Evolutionary conservation across 1,140 invertebrate genomes (phyloP).

Genomic region (Babylonia areolata): DNA sequence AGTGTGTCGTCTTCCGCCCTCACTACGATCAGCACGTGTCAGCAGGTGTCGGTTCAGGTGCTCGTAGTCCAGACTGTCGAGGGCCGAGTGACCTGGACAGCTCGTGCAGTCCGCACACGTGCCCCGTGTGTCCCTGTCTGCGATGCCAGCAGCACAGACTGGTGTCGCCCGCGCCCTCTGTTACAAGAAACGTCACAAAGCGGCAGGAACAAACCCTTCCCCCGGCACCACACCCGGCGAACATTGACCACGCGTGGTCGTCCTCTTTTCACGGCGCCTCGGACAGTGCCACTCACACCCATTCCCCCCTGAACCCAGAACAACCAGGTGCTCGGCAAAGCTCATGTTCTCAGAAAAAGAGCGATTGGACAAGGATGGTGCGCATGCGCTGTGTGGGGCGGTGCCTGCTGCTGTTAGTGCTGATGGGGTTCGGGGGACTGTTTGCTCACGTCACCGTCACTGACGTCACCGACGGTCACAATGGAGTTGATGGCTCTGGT

Average conservation of each 20-base stretch:
- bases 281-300: background rate
- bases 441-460: conserved; percentile 25
- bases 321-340: background rate
- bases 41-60: background rate
- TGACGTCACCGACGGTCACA: conserved; percentile 5
- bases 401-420: conserved; percentile 27
- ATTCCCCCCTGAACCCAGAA: background rate
- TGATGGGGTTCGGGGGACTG: conserved; percentile 30
- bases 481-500: background rate
- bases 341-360: conserved; percentile 2
- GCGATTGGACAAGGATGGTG: conserved; percentile 26
- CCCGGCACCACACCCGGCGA: too few relatives aligned
- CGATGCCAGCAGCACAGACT: background rate
- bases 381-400: conserved; percentile 37
- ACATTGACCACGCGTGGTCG: too few relatives aligned
- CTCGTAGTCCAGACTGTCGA: background rate
- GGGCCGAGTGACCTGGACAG: background rate
- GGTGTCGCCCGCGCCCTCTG: background rate
- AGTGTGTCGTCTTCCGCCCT: background rate
- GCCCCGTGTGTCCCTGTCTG: background rate
- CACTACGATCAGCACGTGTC: background rate
- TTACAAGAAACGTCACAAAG: background rate
- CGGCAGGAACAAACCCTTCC: background rate
- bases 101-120: background rate
- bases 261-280: background rate